Evolutionary conservation across 1,140 invertebrate species (phyloP).

Genomic region (Aphis gossypii): DNA sequence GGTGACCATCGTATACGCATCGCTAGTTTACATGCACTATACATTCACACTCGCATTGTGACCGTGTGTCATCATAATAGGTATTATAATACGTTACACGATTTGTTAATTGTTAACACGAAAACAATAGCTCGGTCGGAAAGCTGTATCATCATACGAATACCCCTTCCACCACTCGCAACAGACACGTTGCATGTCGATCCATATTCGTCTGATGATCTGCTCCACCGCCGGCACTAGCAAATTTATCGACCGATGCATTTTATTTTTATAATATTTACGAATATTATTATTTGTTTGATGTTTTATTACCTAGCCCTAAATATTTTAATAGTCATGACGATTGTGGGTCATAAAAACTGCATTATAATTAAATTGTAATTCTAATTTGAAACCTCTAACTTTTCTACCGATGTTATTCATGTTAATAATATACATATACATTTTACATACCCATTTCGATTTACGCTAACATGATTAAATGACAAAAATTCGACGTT

Average conservation of each 20-base stretch:
- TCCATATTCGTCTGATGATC: neutral
- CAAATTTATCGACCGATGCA: neutral
- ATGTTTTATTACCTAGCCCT: too few species aligned
- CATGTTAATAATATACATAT: too few species aligned
- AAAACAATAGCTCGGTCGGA: constrained; percentile 40
- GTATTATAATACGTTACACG: neutral
- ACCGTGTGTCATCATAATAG: constrained; percentile 8
- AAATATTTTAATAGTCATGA: too few species aligned
- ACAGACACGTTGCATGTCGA: neutral
- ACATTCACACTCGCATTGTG: neutral
- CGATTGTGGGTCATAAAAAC: too few species aligned
- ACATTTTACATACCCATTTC: too few species aligned
- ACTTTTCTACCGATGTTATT: too few species aligned
- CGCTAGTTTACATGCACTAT: neutral
- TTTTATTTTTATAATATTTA: neutral
- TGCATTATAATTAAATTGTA: too few species aligned
- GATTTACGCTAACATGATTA: too few species aligned
- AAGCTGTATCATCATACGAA: neutral
- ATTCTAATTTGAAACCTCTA: too few species aligned
- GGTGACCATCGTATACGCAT: constrained; percentile 25
- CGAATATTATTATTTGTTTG: too few species aligned
- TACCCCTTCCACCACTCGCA: neutral
- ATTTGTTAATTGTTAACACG: constrained; percentile 55
- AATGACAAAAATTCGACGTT: too few species aligned
- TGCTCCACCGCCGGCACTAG: neutral